phyloP scores from a whole-genome alignment of 2,797 vertebrate genomes.

The Diglossa cyanea region DNA sequence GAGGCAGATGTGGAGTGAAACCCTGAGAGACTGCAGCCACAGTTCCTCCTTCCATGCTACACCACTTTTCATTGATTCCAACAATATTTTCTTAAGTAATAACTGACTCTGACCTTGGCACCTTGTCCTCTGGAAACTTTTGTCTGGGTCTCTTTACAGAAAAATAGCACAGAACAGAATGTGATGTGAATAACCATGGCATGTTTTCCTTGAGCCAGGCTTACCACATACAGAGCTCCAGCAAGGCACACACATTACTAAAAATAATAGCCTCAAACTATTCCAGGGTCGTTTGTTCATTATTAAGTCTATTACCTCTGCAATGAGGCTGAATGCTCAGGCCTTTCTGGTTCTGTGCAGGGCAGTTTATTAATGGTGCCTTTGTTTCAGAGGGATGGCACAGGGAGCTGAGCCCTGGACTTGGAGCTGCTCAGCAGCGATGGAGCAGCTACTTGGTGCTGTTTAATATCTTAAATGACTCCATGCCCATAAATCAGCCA shows the following conservation, averaged over 20 bases:
- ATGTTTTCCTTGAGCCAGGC: constrained; percentile 32
- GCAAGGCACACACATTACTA: constrained; percentile 10
- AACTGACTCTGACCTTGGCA: background rate
- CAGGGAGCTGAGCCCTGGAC: background rate
- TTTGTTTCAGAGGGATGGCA: constrained; percentile 46
- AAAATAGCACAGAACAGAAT: background rate
- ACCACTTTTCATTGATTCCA: background rate
- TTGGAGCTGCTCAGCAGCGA: constrained; percentile 17
- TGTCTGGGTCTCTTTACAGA: background rate
- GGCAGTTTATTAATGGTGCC: constrained; percentile 49
- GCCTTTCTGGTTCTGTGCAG: background rate
- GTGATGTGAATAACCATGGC: background rate
- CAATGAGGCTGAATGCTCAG: constrained; percentile 39
- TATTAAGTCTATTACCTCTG: constrained; percentile 56
- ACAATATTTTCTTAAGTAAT: constrained; percentile 42
- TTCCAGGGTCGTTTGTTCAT: constrained; percentile 35
- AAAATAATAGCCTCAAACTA: constrained; percentile 57
- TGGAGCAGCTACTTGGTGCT: constrained; percentile 6
- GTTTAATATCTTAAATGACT: constrained; percentile 51
- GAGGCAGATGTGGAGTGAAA: background rate
- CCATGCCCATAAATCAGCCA: constrained; percentile 15
- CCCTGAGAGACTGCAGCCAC: background rate
- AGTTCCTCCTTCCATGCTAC: background rate
- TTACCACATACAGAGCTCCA: background rate
- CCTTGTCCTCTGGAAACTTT: background rate